A percentile compares a stretch with the other conserved stretches of the same genome.
Evolutionary conservation across 2,113 vertebrate genomes (phyloP).

Genomic region (Nesospiza acunhae): DNA sequence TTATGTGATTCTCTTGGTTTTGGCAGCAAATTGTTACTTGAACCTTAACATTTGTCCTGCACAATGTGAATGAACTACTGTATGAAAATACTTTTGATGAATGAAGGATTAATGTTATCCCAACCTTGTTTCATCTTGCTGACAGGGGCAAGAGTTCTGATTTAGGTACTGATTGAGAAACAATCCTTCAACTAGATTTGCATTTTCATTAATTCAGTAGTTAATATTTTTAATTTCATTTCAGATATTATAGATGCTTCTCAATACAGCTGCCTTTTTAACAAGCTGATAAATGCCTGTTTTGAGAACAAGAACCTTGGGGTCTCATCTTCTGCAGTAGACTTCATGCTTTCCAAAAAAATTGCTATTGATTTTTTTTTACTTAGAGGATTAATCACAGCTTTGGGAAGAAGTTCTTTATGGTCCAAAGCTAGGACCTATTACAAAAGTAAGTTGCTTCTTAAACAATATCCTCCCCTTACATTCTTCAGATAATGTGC

Average conservation of each 20-base stretch:
- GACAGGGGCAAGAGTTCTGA: background rate
- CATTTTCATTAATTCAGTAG: background rate
- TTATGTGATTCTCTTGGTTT: background rate
- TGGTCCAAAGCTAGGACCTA: slow-evolving; percentile 88
- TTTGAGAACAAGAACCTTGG: slow-evolving; percentile 82
- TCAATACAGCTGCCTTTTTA: slow-evolving; percentile 81
- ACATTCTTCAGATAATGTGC: background rate
- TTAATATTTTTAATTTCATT: slow-evolving; percentile 54
- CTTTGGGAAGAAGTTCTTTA: slow-evolving; percentile 86
- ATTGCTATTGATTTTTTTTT: slow-evolving; percentile 77
- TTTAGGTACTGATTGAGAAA: background rate
- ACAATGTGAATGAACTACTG: background rate
- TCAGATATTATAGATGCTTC: slow-evolving; percentile 77
- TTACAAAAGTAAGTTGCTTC: slow-evolving; percentile 87
- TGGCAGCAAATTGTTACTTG: background rate
- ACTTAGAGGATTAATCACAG: slow-evolving; percentile 84
- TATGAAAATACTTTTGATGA: background rate
- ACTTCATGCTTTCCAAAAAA: slow-evolving; percentile 86
- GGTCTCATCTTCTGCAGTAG: slow-evolving; percentile 81
- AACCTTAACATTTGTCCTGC: background rate
- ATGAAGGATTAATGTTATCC: background rate
- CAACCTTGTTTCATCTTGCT: background rate
- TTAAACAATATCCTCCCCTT: background rate
- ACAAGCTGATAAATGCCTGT: slow-evolving; percentile 82
- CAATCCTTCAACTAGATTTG: background rate